Conservation (phyloP, 2,888 invertebrate genomes). For the Himalopsyche tibetana region DNA sequence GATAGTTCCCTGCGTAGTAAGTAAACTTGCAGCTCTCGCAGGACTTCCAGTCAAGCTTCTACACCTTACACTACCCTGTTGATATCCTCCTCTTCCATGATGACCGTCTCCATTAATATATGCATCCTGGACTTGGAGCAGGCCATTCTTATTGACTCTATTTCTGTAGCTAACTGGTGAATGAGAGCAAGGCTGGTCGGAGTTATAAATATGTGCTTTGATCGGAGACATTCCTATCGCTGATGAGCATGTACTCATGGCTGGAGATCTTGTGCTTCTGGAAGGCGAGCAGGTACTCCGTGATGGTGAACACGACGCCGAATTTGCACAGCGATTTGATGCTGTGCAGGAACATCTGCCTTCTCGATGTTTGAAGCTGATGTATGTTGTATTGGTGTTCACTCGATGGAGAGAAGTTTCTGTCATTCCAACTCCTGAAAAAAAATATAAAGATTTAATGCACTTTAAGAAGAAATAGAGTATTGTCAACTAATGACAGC, state of each 20-base stretch:
- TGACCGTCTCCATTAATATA: slow-evolving; percentile 32
- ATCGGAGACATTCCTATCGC: slow-evolving; percentile 56
- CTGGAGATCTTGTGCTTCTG: slow-evolving; percentile 64
- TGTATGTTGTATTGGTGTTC: slow-evolving; percentile 81
- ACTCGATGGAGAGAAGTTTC: slow-evolving; percentile 79
- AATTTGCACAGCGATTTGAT: slow-evolving; percentile 68
- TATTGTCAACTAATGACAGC: too few species aligned
- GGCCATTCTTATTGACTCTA: slow-evolving; percentile 1
- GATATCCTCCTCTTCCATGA: slow-evolving; percentile 46
- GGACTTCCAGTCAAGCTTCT: slow-evolving; percentile 56
- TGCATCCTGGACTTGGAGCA: slow-evolving; percentile 17
- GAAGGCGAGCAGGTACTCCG: slow-evolving; percentile 62
- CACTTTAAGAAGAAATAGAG: too few species aligned
- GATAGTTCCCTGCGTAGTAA: slow-evolving; percentile 62
- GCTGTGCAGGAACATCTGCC: slow-evolving; percentile 62
- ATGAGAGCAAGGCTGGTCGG: slow-evolving; percentile 32
- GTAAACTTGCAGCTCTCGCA: slow-evolving; percentile 60
- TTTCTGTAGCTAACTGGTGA: background rate
- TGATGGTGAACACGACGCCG: slow-evolving; percentile 66
- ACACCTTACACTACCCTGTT: slow-evolving; percentile 15
- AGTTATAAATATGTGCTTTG: slow-evolving; percentile 46
- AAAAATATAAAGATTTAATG: slow-evolving; percentile 12
- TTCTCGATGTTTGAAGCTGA: slow-evolving; percentile 75
- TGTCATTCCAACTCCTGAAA: slow-evolving; percentile 69
- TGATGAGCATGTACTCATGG: slow-evolving; percentile 53